phyloP scores from a whole-genome alignment of 2,113 vertebrate species.

The Steatornis caripensis region DNA sequence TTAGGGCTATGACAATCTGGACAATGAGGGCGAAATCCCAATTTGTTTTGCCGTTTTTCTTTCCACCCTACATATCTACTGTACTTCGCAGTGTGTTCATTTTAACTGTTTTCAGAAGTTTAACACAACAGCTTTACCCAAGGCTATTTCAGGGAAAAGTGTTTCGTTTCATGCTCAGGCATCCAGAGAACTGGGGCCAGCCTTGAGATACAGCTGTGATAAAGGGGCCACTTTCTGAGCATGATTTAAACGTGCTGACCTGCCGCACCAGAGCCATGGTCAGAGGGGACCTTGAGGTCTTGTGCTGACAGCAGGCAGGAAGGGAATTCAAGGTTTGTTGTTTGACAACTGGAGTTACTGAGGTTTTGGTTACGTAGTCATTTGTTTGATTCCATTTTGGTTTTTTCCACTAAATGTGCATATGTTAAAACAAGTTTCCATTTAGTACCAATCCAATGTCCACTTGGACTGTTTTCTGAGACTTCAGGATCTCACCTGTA shows the following conservation, averaged over 20 bases:
- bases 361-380: not conserved
- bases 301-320: not conserved
- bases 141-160: not conserved
- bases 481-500: not conserved
- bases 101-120: not conserved
- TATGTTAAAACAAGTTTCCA: not conserved
- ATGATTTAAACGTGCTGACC: not conserved
- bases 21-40: not conserved
- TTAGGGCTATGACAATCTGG: not conserved
- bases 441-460: not conserved
- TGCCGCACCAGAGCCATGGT: not conserved
- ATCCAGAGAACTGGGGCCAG: not conserved
- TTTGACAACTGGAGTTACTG: not conserved
- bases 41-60: not conserved
- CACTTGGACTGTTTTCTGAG: not conserved
- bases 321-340: not conserved
- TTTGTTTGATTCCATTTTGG: not conserved
- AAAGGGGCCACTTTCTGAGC: not conserved
- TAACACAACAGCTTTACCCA: not conserved
- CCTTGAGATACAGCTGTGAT: constrained; percentile 13
- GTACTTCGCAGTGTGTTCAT: not conserved
- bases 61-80: not conserved
- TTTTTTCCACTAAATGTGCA: not conserved
- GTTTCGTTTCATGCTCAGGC: not conserved
- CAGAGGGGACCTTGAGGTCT: not conserved